Percentiles rank a stretch among this genome's conserved stretches.
Evolutionary conservation across 2,888 invertebrate species (phyloP).

Genomic region (Nomada hirtipes): DNA sequence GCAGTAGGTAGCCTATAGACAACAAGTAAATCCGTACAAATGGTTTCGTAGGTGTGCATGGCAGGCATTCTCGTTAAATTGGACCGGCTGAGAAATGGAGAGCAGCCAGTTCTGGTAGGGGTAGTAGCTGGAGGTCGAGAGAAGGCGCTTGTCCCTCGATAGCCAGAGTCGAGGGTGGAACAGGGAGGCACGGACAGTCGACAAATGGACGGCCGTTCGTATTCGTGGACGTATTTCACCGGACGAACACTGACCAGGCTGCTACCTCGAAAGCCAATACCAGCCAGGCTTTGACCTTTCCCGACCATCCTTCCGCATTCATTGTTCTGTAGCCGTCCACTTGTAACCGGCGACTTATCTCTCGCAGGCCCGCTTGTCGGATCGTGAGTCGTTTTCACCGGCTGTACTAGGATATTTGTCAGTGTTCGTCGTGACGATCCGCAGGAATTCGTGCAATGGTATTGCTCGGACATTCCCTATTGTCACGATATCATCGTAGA

Average conservation of each 20-base stretch:
- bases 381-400: slow-evolving; percentile 31
- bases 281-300: slow-evolving; percentile 61
- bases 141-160: slow-evolving; percentile 36
- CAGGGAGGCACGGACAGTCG: slow-evolving; percentile 72
- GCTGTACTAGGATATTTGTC: slow-evolving; percentile 23
- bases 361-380: slow-evolving; percentile 20
- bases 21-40: slow-evolving; percentile 72
- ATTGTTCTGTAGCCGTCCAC: slow-evolving; percentile 60
- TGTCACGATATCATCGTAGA: neutral
- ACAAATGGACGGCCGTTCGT: slow-evolving; percentile 81
- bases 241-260: slow-evolving; percentile 75
- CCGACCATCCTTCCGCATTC: slow-evolving; percentile 62
- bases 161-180: slow-evolving; percentile 41
- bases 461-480: neutral
- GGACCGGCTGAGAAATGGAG: slow-evolving; percentile 80
- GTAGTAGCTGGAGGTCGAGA: slow-evolving; percentile 31
- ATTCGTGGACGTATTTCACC: slow-evolving; percentile 78
- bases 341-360: slow-evolving; percentile 60
- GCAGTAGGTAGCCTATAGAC: slow-evolving; percentile 55
- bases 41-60: slow-evolving; percentile 66
- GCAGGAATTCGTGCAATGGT: slow-evolving; percentile 14
- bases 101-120: slow-evolving; percentile 43
- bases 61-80: slow-evolving; percentile 79
- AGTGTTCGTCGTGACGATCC: neutral
- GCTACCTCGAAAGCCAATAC: slow-evolving; percentile 67